Percentiles rank a stretch among this genome's conserved stretches.
Evolutionary conservation across 2,113 vertebrate species (phyloP).

Genomic region (Illadopsis cleaveri): DNA sequence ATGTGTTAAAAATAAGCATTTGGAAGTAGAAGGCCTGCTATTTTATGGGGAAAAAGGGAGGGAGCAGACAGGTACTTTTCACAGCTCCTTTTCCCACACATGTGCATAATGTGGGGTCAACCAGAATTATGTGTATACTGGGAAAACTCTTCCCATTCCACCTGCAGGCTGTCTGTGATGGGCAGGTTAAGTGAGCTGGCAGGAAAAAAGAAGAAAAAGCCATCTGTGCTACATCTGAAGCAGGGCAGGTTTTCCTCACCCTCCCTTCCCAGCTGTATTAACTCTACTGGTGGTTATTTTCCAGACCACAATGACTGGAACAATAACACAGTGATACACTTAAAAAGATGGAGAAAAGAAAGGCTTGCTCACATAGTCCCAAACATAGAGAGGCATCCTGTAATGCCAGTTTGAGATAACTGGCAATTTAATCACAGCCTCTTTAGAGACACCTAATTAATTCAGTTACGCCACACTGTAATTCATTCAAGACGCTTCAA

Average conservation of each 20-base stretch:
- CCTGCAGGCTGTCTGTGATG: not conserved
- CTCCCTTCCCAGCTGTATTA: not conserved
- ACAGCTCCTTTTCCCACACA: not conserved
- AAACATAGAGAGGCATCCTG: not conserved
- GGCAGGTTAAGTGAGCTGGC: not conserved
- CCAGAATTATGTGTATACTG: accelerated
- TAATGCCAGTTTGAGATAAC: not conserved
- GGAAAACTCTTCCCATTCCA: slow-evolving; percentile 1
- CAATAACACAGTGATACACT: not conserved
- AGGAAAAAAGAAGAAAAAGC: not conserved
- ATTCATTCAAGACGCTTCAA: slow-evolving; percentile 14
- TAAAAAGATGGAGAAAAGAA: not conserved
- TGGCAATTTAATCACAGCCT: slow-evolving; percentile 6
- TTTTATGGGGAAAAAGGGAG: not conserved
- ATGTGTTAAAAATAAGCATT: not conserved
- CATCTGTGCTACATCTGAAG: not conserved
- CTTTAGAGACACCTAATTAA: slow-evolving; percentile 16
- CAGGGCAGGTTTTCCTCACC: not conserved
- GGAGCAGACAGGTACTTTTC: not conserved
- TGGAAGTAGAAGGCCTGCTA: not conserved
- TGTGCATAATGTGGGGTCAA: not conserved
- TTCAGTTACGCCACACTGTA: not conserved
- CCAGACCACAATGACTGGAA: not conserved
- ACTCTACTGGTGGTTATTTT: not conserved
- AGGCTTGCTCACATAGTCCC: not conserved